Base-by-base conservation (phyloP, 2,888 invertebrate genomes). In the Pachliopta kotzebuea region DNA sequence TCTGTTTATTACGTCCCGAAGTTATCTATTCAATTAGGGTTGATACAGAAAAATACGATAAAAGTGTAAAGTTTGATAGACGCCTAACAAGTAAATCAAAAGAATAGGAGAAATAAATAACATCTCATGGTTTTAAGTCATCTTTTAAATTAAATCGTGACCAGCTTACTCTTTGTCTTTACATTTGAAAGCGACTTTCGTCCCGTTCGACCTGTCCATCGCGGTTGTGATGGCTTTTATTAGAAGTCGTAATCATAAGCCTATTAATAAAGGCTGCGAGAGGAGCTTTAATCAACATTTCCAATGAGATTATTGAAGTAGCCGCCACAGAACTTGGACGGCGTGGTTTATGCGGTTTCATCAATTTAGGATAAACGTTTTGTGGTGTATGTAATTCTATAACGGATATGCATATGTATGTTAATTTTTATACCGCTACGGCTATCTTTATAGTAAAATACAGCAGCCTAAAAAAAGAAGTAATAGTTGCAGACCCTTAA, bases 231-330 rank as follows among this genome's bases (percentile, higher is more conserved):
- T 85, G 81, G 79, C 76, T 78, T 81, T 81, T 83, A 83, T 84
- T 84, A 83, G 79, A 75, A 74, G 77, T 76, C 69, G 83, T 81
- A 84, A 85, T 86, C 84, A 83, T 80, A 79, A 78, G 79, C 77
- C 81, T 84, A 85, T 85, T 84, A 85, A 85, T 84, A 81, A 81
- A 71, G 76, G 71, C 72, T 72, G 74, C 75, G 72, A 74, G 73
- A 79, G 78, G 79, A 79, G 77, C 78, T 81, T 85, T 81, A 83
- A 84, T 85, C 84, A 85, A 84, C 82, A 81, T 84, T 81, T 82
- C 83, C 81, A 85, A 85, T 85, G 81, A 80, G 82, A 81, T 83
- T 82, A 81, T 84, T 83, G 79, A 80, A 81, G 69, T 49, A 42
- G 76, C 72, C 76, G 74, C 75, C 73, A 71, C 61, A 65, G 52